phyloP scores from a whole-genome alignment of 2,888 invertebrate genomes.

The Agonopterix alstromeriana region DNA sequence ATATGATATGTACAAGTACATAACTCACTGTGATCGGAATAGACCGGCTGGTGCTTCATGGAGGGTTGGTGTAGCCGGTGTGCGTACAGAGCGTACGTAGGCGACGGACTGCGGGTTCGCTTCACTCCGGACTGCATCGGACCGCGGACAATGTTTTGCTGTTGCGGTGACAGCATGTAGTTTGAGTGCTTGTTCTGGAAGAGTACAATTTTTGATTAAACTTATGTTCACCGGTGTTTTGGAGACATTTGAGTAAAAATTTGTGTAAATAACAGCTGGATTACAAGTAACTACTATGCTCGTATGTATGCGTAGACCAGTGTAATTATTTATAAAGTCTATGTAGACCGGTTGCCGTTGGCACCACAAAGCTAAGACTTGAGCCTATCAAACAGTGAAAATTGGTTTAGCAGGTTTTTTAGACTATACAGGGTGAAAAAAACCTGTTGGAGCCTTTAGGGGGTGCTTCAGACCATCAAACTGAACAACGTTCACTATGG shows the following conservation, averaged over 20 bases:
- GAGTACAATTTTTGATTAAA: constrained; percentile 10
- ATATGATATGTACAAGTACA: too few relatives aligned
- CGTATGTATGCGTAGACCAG: background rate
- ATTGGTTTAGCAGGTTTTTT: too few relatives aligned
- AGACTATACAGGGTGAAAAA: too few relatives aligned
- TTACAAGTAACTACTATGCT: background rate
- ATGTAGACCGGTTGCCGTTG: too few relatives aligned
- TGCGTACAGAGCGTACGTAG: constrained; percentile 65
- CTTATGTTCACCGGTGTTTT: background rate
- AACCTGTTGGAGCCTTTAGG: too few relatives aligned
- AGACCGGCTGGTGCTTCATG: constrained; percentile 68
- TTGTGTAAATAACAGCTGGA: too few relatives aligned
- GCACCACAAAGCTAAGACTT: too few relatives aligned
- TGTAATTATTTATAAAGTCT: too few relatives aligned
- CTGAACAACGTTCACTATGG: too few relatives aligned
- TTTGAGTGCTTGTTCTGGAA: constrained; percentile 39
- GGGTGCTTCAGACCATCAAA: too few relatives aligned
- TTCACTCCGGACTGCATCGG: constrained; percentile 65
- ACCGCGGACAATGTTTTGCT: constrained; percentile 60
- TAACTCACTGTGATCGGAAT: constrained; percentile 79
- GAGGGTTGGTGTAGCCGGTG: constrained; percentile 60
- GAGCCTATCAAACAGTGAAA: too few relatives aligned
- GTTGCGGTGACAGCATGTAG: constrained; percentile 47
- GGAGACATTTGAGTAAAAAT: background rate
- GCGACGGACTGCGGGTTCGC: constrained; percentile 77